Percentiles rank a stretch among this genome's conserved stretches.
Conservation (phyloP, 92 coral and sea anemone genomes). For the Parazoanthus darwini region DNA sequence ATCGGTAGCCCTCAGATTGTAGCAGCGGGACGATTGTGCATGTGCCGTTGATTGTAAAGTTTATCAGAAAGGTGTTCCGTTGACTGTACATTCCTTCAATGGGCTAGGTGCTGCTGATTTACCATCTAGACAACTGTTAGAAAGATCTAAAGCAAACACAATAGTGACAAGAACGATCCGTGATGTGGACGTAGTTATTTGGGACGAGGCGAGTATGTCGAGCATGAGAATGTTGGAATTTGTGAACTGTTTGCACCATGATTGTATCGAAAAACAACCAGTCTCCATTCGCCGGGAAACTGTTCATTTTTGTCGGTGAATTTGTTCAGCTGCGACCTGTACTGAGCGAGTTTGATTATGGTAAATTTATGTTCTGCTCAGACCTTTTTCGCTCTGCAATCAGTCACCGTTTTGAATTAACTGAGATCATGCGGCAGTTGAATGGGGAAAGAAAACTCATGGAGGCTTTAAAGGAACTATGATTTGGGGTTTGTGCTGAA, state of each 20-base stretch:
- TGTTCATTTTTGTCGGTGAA: slow-evolving; percentile 36
- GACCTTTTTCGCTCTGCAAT: background rate
- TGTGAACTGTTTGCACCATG: slow-evolving; percentile 29
- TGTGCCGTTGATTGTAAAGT: slow-evolving; percentile 41
- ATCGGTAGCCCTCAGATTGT: background rate
- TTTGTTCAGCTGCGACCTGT: slow-evolving; percentile 42
- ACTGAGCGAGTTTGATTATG: slow-evolving; percentile 3
- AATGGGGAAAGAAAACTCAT: background rate
- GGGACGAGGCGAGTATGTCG: slow-evolving; percentile 66
- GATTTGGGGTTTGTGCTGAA: background rate
- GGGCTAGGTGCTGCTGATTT: slow-evolving; percentile 46
- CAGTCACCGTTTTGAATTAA: slow-evolving; percentile 10
- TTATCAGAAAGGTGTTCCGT: slow-evolving; percentile 38
- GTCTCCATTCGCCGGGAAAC: slow-evolving; percentile 39
- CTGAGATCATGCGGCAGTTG: background rate
- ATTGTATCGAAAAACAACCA: background rate
- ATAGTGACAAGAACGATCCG: background rate
- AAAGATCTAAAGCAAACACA: slow-evolving; percentile 11
- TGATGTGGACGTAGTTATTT: slow-evolving; percentile 35
- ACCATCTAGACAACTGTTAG: slow-evolving; percentile 20
- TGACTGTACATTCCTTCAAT: slow-evolving; percentile 45
- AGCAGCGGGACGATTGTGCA: slow-evolving; percentile 26
- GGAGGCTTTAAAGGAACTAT: background rate
- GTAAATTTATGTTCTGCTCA: slow-evolving; percentile 29
- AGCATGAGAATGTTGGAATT: slow-evolving; percentile 44